Base-by-base conservation (phyloP, 2,888 invertebrate genomes). In the Diadegma fenestrale region DNA sequence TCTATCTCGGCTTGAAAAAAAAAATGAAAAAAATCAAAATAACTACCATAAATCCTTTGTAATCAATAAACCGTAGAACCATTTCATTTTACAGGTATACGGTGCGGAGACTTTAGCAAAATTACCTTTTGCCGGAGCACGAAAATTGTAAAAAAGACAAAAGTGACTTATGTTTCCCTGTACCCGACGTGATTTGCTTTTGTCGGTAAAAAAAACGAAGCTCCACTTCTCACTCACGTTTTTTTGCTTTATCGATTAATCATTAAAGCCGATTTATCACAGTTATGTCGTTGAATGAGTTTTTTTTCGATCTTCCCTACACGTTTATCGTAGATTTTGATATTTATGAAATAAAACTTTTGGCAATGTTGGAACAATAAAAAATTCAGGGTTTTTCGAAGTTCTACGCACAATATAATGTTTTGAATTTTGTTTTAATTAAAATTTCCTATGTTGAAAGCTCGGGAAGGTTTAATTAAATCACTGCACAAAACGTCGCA, bases 211-310 rank as follows among this genome's bases (percentile, higher is more conserved):
- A n/a, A 41, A 7, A 14, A 66, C 14, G 19, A 17, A 43, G 14
- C 26, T 66, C 41, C 19, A 66, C 19, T 66, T 66, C 10, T 22
- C 66, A 41, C 72, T 58, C 33, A 12, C 48, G 22, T 30, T 33
- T 10, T 69, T 61, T n/a, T 37, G n/a, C n/a, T 37, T 10, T 37
- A 58, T 79, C 48, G 51, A 22, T 37, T 22, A 68, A 63, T 41
- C 17, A 68, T 80, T 68, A 68, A 84, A 81, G 61, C 64, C 64
- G 17, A 77, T 22, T n/a, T 75, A 85, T 82, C 82, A 82, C 85
- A 78, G 66, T 17, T 68, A 48, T 26, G 37, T 78, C 45, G 75
- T 79, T 63, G 75, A 85, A 75, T 58, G 4, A 26, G 5, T 58
- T 14, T 58, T 22, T 78, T 43, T 41, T 63, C 58, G 10, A 10